phyloP scores from a whole-genome alignment of 2,113 vertebrate species.

The Psittacus erithacus region DNA sequence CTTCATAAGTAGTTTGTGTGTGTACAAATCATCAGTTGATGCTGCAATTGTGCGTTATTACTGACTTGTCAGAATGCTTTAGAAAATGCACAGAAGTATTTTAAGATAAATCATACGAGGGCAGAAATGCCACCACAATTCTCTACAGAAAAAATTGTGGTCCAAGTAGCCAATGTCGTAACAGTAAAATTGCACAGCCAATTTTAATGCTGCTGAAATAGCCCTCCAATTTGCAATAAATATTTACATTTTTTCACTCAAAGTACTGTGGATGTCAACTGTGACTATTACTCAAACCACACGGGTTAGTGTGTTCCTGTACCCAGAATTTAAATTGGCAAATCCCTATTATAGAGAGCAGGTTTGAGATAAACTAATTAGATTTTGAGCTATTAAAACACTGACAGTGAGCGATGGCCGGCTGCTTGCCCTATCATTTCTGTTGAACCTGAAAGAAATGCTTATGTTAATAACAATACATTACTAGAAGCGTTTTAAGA shows the following conservation, averaged over 20 bases:
- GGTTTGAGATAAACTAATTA: slow-evolving; percentile 52
- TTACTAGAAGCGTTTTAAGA: background rate
- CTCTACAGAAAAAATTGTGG: background rate
- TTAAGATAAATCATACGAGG: background rate
- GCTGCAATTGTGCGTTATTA: background rate
- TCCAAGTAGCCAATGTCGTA: background rate
- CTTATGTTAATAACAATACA: background rate
- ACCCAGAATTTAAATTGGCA: background rate
- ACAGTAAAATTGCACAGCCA: background rate
- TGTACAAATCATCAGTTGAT: background rate
- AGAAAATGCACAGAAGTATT: background rate
- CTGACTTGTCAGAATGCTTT: background rate
- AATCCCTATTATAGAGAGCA: background rate
- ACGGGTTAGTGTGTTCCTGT: background rate
- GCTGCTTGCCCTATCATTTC: slow-evolving; percentile 24
- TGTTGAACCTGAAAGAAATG: slow-evolving; percentile 24
- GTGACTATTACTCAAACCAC: background rate
- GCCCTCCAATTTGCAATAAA: background rate
- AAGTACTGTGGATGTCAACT: background rate
- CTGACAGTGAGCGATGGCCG: slow-evolving; percentile 13
- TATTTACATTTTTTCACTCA: background rate
- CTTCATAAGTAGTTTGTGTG: background rate
- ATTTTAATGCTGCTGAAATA: slow-evolving; percentile 9
- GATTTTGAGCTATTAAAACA: slow-evolving; percentile 36
- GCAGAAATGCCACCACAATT: background rate